phyloP scores from a whole-genome alignment of 2,797 vertebrate genomes.

The Uromys caudimaculatus region DNA sequence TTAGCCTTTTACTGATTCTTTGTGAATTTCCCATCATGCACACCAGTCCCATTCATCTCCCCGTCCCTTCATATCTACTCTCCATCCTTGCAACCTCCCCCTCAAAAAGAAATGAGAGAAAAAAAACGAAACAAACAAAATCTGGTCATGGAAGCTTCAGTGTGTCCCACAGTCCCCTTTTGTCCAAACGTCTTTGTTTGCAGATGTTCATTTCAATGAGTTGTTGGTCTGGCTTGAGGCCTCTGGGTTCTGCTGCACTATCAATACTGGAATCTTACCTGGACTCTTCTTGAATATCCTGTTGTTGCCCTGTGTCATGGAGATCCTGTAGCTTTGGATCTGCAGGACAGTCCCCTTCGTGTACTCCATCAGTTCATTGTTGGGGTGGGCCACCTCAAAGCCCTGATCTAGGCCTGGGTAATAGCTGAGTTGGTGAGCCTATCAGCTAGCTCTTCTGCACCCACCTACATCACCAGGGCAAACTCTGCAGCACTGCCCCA shows the following conservation, averaged over 20 bases:
- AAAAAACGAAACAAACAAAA: not conserved
- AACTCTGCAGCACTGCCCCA: no score
- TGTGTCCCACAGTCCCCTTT: not conserved
- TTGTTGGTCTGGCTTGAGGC: not conserved
- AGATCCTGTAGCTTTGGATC: no score
- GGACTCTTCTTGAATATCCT: no score
- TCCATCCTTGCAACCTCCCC: not conserved
- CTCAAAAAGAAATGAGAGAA: not conserved
- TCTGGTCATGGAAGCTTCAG: not conserved
- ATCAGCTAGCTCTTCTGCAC: no score
- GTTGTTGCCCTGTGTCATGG: no score
- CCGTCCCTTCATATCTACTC: not conserved
- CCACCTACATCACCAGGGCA: no score
- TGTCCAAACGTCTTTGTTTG: not conserved
- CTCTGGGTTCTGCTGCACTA: not conserved
- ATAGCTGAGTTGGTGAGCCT: no score
- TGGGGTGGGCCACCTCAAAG: no score
- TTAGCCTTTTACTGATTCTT: not conserved
- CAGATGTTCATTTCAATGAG: not conserved
- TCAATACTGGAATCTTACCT: not conserved
- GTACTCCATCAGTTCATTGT: no score
- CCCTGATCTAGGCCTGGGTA: no score
- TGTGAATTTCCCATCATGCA: not conserved
- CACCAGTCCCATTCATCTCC: not conserved
- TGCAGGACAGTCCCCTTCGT: no score